Evolutionary conservation across 2,113 vertebrate species (phyloP).

Genomic region (Helogale parvula): DNA sequence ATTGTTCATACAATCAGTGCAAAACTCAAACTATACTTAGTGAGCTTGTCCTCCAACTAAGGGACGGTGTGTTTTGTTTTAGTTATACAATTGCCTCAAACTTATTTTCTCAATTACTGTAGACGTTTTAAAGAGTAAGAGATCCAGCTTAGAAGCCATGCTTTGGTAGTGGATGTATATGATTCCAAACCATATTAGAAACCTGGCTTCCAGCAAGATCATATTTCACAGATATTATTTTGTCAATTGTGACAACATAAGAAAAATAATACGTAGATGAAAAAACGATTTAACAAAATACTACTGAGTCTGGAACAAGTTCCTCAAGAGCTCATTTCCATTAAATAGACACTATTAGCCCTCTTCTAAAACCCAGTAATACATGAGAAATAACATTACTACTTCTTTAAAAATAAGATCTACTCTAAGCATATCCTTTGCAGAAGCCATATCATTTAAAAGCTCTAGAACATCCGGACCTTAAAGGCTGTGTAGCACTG

Average conservation of each 20-base stretch:
- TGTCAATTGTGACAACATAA: neutral
- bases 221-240: neutral
- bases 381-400: neutral
- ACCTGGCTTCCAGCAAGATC: neutral
- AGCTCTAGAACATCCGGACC: neutral
- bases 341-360: constrained; percentile 8
- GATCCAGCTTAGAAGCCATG: neutral
- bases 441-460: neutral
- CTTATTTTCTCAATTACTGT: neutral
- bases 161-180: neutral
- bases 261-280: constrained; percentile 42
- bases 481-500: neutral
- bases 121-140: neutral
- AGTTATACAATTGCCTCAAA: neutral
- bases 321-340: constrained; percentile 4
- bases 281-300: constrained; percentile 32
- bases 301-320: constrained; percentile 27
- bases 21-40: neutral
- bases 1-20: neutral
- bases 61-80: neutral
- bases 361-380: constrained; percentile 34
- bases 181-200: neutral
- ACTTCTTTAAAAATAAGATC: neutral
- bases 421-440: neutral
- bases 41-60: neutral